These are phyloP conservation scores for Proisotoma minuta DNA, from an alignment of 2,888 invertebrate species.

Conservation along the genomic window DNA sequence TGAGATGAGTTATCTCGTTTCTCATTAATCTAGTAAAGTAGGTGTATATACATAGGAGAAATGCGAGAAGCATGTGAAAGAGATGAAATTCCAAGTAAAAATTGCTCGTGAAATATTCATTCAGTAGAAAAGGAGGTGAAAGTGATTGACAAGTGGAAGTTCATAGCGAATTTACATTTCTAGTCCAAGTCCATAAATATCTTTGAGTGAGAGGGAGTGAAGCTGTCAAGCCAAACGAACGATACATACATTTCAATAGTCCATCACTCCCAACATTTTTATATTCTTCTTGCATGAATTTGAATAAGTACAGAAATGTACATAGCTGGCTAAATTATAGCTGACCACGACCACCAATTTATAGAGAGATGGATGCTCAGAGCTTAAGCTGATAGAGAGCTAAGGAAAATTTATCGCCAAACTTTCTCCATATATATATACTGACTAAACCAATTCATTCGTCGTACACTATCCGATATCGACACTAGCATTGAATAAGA, in stretches of 20 bases:
- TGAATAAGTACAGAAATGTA: not conserved
- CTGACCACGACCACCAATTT: too few species aligned
- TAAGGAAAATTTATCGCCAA: slow-evolving; percentile 11
- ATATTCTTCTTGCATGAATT: not conserved
- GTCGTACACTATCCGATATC: not conserved
- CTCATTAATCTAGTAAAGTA: not conserved
- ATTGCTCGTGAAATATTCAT: not conserved
- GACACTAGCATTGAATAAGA: not conserved
- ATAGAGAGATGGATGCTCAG: not conserved
- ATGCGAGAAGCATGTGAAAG: not conserved
- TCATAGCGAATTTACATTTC: slow-evolving; percentile 1
- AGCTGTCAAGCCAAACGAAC: not conserved
- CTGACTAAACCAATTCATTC: not conserved
- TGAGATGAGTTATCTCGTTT: too few species aligned
- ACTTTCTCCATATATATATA: slow-evolving; percentile 5
- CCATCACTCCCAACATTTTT: not conserved
- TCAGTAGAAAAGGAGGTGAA: not conserved
- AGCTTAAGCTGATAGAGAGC: not conserved
- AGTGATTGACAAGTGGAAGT: slow-evolving; percentile 1
- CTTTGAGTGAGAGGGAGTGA: not conserved
- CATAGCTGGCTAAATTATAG: too few species aligned
- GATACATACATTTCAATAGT: not conserved
- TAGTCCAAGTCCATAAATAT: slow-evolving; percentile 10
- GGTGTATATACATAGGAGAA: not conserved
- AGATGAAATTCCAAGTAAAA: not conserved